Conservation (phyloP, 2,797 vertebrate genomes). For the Bradypus variegatus region DNA sequence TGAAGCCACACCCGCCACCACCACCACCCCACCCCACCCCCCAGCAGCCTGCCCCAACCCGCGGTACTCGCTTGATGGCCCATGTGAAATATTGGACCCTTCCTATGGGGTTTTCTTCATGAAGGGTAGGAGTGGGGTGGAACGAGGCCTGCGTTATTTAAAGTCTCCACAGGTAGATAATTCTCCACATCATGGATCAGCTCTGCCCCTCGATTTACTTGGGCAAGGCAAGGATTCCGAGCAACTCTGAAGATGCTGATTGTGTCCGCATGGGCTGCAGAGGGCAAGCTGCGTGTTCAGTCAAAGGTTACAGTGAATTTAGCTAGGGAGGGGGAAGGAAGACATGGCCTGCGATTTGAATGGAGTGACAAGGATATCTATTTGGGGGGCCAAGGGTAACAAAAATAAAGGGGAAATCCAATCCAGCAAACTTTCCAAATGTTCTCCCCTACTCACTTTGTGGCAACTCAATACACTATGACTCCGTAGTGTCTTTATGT, state of each 20-base stretch:
- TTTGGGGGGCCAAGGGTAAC: neutral
- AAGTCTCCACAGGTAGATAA: neutral
- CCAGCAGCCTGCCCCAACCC: neutral
- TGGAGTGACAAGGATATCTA: neutral
- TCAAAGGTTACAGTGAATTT: neutral
- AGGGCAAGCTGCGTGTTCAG: neutral
- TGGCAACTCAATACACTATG: conserved; percentile 28
- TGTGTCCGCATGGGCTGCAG: neutral
- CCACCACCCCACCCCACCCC: too few species aligned
- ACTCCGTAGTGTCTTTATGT: conserved; percentile 19
- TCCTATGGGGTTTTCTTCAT: neutral
- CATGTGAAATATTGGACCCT: neutral
- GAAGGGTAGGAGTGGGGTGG: too few species aligned
- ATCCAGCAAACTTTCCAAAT: neutral
- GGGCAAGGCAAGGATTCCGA: neutral
- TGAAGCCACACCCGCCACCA: neutral
- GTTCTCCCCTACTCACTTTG: neutral
- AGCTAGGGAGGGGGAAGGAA: neutral
- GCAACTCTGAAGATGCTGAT: neutral
- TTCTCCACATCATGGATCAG: neutral
- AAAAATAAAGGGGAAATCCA: conserved; percentile 1
- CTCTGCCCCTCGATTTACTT: neutral
- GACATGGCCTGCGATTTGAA: neutral
- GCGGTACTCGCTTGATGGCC: neutral
- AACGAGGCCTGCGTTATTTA: neutral